These are phyloP conservation scores for Drosophila paranaensis DNA, from an alignment of 2,888 invertebrate species.

Conservation along the genomic window DNA sequence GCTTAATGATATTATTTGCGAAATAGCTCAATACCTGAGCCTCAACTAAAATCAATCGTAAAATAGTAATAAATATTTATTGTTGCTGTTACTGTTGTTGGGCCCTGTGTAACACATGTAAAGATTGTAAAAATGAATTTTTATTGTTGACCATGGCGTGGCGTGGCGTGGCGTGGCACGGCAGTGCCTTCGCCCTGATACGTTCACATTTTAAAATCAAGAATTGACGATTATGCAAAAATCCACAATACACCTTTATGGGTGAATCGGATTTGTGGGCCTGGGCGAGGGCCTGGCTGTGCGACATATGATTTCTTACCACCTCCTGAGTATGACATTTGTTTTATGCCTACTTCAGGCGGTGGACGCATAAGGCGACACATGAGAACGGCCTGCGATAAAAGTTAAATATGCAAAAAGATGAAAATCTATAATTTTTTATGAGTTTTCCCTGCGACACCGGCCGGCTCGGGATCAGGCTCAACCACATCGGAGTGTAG, in stretches of 20 bases:
- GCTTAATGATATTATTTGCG: conserved; percentile 61
- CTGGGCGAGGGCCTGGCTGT: conserved; percentile 10
- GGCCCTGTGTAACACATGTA: conserved; percentile 65
- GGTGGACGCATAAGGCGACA: conserved; percentile 68
- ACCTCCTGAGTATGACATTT: conserved; percentile 75
- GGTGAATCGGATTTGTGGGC: conserved; percentile 29
- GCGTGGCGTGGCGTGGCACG: not conserved
- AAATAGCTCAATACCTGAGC: conserved; percentile 45
- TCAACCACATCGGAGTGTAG: too few relatives aligned
- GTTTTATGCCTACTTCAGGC: conserved; percentile 74
- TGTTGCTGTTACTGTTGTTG: conserved; percentile 31
- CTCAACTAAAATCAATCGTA: conserved; percentile 73
- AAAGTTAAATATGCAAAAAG: conserved; percentile 81
- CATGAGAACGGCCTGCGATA: conserved; percentile 71
- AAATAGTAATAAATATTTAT: conserved; percentile 78
- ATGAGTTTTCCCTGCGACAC: conserved; percentile 63
- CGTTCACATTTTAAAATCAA: conserved; percentile 72
- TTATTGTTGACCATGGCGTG: conserved; percentile 68
- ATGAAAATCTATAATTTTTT: conserved; percentile 80
- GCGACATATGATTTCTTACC: conserved; percentile 54
- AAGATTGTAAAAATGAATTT: conserved; percentile 77
- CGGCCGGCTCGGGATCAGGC: conserved; percentile 18
- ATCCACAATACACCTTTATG: conserved; percentile 70
- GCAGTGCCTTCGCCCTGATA: conserved; percentile 16
- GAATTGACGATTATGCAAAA: conserved; percentile 80